Percentiles rank a stretch among this genome's conserved stretches.
Evolutionary conservation across 2,113 vertebrate species (phyloP).

Genomic region (Equus quagga): DNA sequence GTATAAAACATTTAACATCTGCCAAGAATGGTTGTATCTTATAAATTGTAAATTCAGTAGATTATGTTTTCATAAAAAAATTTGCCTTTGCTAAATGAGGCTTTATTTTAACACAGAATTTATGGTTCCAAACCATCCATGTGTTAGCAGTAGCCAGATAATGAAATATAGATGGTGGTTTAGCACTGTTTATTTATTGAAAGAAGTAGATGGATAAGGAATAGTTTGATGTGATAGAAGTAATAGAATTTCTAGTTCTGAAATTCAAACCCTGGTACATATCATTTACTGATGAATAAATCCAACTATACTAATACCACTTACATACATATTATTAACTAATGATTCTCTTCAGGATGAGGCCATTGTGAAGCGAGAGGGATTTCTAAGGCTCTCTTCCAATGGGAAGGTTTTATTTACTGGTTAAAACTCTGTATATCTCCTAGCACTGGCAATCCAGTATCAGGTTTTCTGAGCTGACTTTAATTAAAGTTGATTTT

Average conservation of each 20-base stretch:
- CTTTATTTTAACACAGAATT: conserved; percentile 66
- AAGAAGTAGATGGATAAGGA: conserved; percentile 42
- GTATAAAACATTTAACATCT: conserved; percentile 55
- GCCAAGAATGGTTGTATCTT: conserved; percentile 20
- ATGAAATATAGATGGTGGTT: conserved; percentile 75
- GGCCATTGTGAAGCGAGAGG: conserved; percentile 87
- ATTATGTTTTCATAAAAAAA: conserved; percentile 62
- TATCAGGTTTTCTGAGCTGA: conserved; percentile 86
- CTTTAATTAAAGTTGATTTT: conserved; percentile 88
- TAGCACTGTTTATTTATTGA: conserved; percentile 81
- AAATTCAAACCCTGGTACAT: conserved; percentile 85
- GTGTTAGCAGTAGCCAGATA: conserved; percentile 73
- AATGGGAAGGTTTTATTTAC: conserved; percentile 86
- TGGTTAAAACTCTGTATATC: conserved; percentile 90
- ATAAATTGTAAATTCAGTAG: conserved; percentile 67
- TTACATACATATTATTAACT: conserved; percentile 88
- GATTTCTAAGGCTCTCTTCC: conserved; percentile 87
- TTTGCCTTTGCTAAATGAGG: conserved; percentile 68
- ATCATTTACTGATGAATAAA: conserved; percentile 88
- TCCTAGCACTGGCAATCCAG: conserved; percentile 89
- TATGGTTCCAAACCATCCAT: conserved; percentile 56
- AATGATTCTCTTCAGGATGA: conserved; percentile 88
- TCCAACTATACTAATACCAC: conserved; percentile 90
- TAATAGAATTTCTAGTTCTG: conserved; percentile 78
- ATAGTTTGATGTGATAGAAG: conserved; percentile 84